Percentiles rank a stretch among this genome's conserved stretches.
Evolutionary conservation across 2,888 invertebrate genomes (phyloP).

Genomic region (Nomada fabriciana): DNA sequence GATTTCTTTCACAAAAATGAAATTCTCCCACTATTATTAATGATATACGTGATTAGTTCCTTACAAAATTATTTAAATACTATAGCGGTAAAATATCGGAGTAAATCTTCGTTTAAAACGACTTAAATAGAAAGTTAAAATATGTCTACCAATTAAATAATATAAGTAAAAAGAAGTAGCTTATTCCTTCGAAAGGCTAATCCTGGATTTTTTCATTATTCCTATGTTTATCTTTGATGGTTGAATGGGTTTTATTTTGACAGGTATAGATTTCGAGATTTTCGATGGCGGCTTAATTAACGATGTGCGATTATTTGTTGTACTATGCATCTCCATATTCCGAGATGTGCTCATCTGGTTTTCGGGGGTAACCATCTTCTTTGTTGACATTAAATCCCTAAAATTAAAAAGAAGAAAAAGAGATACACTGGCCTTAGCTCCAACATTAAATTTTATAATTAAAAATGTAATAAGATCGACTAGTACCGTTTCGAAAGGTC

Average conservation of each 20-base stretch:
- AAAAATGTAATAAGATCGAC: neutral
- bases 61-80: slow-evolving; percentile 25
- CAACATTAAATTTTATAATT: neutral
- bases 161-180: neutral
- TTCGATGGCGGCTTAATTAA: slow-evolving; percentile 46
- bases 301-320: slow-evolving; percentile 4
- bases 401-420: neutral
- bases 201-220: slow-evolving; percentile 9
- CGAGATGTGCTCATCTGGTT: neutral
- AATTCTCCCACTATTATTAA: neutral
- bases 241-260: slow-evolving; percentile 28
- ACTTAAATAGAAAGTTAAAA: slow-evolving; percentile 25
- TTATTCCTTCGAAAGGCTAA: slow-evolving; percentile 26
- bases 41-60: slow-evolving; percentile 1
- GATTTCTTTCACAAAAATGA: neutral
- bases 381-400: neutral
- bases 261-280: slow-evolving; percentile 34
- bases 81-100: slow-evolving; percentile 12
- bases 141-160: neutral
- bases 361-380: neutral
- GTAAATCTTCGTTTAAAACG: slow-evolving; percentile 25
- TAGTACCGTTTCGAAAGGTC: slow-evolving; percentile 8
- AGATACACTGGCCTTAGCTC: neutral
- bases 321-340: neutral
- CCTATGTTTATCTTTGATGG: slow-evolving; percentile 20